Percentiles rank a stretch among this genome's conserved stretches.
Evolutionary conservation across 2,113 vertebrate genomes (phyloP).

Genomic region (Phrynocephalus versicolor): DNA sequence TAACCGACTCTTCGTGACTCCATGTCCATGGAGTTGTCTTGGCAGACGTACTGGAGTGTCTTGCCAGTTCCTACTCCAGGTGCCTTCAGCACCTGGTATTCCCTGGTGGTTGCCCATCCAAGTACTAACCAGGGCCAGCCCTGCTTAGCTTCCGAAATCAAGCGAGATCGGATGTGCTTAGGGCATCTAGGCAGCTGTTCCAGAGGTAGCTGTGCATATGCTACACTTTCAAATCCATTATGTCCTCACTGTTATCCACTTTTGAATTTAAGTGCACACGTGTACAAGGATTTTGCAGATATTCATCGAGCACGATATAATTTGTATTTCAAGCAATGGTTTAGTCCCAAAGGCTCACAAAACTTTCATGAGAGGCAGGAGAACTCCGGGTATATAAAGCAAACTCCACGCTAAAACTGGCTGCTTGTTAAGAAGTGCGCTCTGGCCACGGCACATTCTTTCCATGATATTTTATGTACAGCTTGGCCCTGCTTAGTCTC

Average conservation of each 20-base stretch:
- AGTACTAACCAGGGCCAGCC: no score
- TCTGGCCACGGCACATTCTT: not conserved
- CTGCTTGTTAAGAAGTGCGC: not conserved
- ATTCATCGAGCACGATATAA: not conserved
- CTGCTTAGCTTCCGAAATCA: no score
- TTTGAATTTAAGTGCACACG: not conserved
- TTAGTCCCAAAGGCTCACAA: not conserved
- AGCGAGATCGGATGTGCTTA: no score
- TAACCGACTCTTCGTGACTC: no score
- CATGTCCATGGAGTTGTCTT: no score
- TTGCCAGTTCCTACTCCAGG: no score
- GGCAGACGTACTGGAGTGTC: no score
- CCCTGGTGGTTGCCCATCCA: no score
- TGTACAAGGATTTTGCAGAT: not conserved
- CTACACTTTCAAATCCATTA: not conserved
- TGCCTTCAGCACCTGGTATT: no score
- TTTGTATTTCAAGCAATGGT: not conserved
- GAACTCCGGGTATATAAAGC: not conserved
- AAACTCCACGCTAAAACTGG: not conserved
- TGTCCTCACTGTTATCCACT: not conserved
- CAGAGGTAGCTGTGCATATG: not conserved
- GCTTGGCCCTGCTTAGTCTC: not conserved
- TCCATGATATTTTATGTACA: not conserved
- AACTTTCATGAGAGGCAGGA: not conserved
- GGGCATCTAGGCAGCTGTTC: no score